phyloP scores from a whole-genome alignment of 1,140 invertebrate species.

The Mycetomoellerius zeteki region DNA sequence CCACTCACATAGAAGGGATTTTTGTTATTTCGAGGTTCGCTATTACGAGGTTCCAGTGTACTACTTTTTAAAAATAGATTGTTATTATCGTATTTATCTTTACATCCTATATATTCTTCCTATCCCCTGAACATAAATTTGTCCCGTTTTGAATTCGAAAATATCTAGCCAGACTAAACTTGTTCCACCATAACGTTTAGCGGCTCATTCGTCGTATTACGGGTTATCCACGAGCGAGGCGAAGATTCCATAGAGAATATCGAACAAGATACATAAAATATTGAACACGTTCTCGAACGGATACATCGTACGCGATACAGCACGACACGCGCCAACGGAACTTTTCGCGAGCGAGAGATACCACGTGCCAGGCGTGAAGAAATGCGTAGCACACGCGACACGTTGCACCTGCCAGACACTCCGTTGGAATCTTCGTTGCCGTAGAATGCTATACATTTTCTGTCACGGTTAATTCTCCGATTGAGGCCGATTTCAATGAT shows the following conservation, averaged over 20 bases:
- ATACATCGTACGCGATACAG: background rate
- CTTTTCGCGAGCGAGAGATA: background rate
- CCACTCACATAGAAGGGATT: no score
- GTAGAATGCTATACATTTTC: background rate
- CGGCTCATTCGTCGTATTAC: background rate
- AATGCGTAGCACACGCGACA: slow-evolving; percentile 10
- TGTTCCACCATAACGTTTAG: background rate
- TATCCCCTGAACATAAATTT: no score
- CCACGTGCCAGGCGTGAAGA: slow-evolving; percentile 4
- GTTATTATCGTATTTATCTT: no score
- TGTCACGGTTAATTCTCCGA: background rate
- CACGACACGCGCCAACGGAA: background rate
- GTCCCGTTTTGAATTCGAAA: no score
- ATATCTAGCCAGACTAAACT: no score
- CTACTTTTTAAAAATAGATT: no score
- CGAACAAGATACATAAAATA: background rate
- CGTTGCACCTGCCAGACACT: background rate
- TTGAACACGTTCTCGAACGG: slow-evolving; percentile 2
- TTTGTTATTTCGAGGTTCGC: no score
- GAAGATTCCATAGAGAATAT: background rate
- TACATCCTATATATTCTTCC: no score
- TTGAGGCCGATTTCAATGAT: background rate
- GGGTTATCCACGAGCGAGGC: background rate
- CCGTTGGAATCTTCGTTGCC: background rate
- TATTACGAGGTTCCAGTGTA: no score